Evolutionary conservation across 2,888 invertebrate species (phyloP), one percentile per base, ranked within the genome.

Genomic region (Spilosoma lubricipeda): DNA sequence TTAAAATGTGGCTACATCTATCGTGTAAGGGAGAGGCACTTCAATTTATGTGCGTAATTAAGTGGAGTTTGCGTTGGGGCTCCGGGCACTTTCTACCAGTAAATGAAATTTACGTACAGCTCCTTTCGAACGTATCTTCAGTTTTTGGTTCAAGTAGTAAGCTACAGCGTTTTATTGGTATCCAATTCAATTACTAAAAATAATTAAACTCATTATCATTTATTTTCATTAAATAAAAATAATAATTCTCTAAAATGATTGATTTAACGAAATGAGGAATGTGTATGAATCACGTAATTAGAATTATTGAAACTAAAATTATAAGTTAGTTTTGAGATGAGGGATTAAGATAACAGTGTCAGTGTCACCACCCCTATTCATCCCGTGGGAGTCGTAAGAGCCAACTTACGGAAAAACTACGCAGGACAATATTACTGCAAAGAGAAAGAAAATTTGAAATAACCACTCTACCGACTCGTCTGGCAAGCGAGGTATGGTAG

Each of bases 21-120:
- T 93, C 92, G 91, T 91, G 88, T 93, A 91, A 90, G 90, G 90
- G 89, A 92, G 92, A 94, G 93, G 94, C 94, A 93, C 94, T 95
- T 91, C 93, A 94, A 94, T 95, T 95, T 95, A 94, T 94, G 94
- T 94, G 92, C 94, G 94, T 95, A 95, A 95, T 95, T 95, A 95
- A 95, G 95, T 95, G 90, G 93, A 94, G 94, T 94, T 95, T 94
- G 93, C 94, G 93, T 94, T 92, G 91, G 90, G 92, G 90, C 89
- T 89, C 87, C 88, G 91, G 92, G 94, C 95, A 94, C 95, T 95
- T 94, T 91, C 93, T 90, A 93, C 88, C 91, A 93, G 93, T 92
- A 95, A 95, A 95, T 95, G 94, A 94, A 95, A 95, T 95, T 95
- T 95, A 94, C 95, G 94, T 94, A 93, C 93, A 90, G 91, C 90